Evolutionary conservation across 2,888 invertebrate species (phyloP).

Genomic region (Leuctra nigra): DNA sequence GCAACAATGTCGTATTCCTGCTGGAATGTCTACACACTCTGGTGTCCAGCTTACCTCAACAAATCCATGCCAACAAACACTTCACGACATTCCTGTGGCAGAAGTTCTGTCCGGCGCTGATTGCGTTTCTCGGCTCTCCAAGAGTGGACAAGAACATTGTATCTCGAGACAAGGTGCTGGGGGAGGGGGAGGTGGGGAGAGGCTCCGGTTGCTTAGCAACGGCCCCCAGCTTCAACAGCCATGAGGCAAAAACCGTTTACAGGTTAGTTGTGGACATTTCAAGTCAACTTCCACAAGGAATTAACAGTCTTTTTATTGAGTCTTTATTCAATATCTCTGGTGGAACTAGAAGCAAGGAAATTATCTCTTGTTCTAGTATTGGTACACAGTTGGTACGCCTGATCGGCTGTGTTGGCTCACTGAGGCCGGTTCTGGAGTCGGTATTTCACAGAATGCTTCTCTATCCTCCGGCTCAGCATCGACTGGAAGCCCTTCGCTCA

Average conservation of each 20-base stretch:
- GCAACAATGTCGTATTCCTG: slow-evolving; percentile 65
- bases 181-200: slow-evolving; percentile 47
- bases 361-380: slow-evolving; percentile 53
- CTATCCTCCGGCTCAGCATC: slow-evolving; percentile 77
- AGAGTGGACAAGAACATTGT: slow-evolving; percentile 73
- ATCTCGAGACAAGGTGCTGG: slow-evolving; percentile 39
- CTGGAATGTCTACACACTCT: slow-evolving; percentile 81
- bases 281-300: too few species aligned
- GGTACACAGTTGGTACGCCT: slow-evolving; percentile 82
- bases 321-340: too few species aligned
- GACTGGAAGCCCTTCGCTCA: slow-evolving; percentile 78
- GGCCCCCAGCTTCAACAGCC: slow-evolving; percentile 70
- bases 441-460: slow-evolving; percentile 88
- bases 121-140: slow-evolving; percentile 83
- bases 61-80: slow-evolving; percentile 76
- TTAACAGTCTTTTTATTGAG: too few species aligned
- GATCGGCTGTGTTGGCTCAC: slow-evolving; percentile 78
- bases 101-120: slow-evolving; percentile 82
- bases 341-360: too few species aligned
- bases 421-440: slow-evolving; percentile 87
- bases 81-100: slow-evolving; percentile 89
- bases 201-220: slow-evolving; percentile 64
- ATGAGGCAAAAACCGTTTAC: slow-evolving; percentile 85
- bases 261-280: too few species aligned
- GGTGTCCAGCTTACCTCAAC: slow-evolving; percentile 73